These are phyloP conservation scores for Barbus barbus DNA, from an alignment of 2,113 vertebrate genomes.

Conservation along the genomic window DNA sequence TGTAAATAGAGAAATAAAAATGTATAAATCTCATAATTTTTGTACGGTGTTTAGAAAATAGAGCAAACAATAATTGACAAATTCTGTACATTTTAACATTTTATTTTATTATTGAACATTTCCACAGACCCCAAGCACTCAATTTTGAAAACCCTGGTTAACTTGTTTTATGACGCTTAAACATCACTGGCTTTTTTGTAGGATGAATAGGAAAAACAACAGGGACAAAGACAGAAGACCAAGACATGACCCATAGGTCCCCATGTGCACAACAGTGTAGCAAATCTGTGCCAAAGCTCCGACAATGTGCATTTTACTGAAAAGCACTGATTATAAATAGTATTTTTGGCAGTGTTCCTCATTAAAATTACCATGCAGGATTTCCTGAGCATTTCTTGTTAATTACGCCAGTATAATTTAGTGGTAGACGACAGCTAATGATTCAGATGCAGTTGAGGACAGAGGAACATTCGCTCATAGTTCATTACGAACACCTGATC, in stretches of 20 bases:
- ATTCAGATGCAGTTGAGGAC: neutral
- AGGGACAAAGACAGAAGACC: neutral
- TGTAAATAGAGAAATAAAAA: neutral
- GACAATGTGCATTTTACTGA: neutral
- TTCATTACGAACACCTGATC: neutral
- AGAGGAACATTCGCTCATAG: too few relatives aligned
- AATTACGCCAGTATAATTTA: neutral
- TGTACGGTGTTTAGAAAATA: neutral
- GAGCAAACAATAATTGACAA: neutral
- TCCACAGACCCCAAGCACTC: neutral
- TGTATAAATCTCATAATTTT: neutral
- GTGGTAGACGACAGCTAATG: neutral
- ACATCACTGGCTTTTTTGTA: neutral
- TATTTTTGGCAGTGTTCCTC: neutral
- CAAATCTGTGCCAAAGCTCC: neutral
- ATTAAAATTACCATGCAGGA: neutral
- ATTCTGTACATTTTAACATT: neutral
- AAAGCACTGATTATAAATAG: conserved; percentile 14
- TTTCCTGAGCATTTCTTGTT: neutral
- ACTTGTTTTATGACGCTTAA: neutral
- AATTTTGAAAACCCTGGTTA: neutral
- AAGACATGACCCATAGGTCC: neutral
- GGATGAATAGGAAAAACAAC: neutral
- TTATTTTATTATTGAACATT: neutral
- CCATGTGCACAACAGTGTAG: neutral